These are phyloP conservation scores for Epizoanthus ramosus DNA, from an alignment of 92 coral and sea anemone species.

Conservation along the genomic window DNA sequence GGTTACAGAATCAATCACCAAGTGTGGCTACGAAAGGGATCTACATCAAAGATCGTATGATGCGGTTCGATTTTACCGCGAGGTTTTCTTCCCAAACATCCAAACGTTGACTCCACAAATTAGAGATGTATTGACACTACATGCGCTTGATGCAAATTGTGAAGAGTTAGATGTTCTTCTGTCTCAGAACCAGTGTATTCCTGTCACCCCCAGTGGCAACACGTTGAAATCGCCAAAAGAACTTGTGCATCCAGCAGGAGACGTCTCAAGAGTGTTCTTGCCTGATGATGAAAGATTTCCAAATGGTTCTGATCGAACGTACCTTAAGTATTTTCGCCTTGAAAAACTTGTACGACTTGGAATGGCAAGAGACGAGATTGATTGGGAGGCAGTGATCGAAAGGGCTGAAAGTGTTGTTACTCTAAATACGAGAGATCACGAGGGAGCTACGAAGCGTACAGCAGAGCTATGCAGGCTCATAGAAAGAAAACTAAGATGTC, in stretches of 20 bases:
- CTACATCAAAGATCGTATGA: constrained; percentile 46
- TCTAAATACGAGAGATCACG: constrained; percentile 26
- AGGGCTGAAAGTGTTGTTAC: constrained; percentile 68
- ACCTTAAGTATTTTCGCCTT: constrained; percentile 43
- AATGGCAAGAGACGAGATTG: constrained; percentile 71
- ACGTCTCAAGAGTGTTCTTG: constrained; percentile 58
- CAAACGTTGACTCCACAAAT: constrained; percentile 8
- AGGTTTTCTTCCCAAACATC: constrained; percentile 68
- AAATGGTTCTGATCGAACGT: constrained; percentile 48
- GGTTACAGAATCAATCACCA: constrained; percentile 52
- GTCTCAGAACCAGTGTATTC: constrained; percentile 58
- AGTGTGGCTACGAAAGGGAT: constrained; percentile 33
- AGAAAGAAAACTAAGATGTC: constrained; percentile 40
- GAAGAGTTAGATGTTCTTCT: constrained; percentile 31
- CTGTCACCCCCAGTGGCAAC: constrained; percentile 63
- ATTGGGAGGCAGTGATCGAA: constrained; percentile 69
- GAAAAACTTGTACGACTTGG: constrained; percentile 67
- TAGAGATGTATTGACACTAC: constrained; percentile 50
- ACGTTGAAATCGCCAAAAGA: constrained; percentile 53
- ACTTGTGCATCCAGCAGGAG: constrained; percentile 61
- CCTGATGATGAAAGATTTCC: constrained; percentile 75
- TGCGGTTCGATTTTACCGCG: constrained; percentile 60
- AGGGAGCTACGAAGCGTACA: constrained; percentile 51
- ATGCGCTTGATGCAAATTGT: constrained; percentile 49
- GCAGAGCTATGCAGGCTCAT: constrained; percentile 50